Evolutionary conservation across 2,888 invertebrate species (phyloP).

Genomic region (Celastrina argiolus): DNA sequence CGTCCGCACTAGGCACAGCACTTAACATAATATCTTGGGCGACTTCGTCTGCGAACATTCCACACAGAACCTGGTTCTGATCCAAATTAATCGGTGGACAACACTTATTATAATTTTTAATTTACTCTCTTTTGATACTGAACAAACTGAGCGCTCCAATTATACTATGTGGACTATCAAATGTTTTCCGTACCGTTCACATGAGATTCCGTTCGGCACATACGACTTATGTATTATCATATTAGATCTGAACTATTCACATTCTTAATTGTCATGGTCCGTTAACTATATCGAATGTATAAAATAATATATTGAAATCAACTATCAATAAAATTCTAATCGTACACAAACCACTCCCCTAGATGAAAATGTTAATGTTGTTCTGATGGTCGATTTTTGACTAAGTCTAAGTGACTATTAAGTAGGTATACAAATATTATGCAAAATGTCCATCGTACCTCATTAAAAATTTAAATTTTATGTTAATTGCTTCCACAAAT

Average conservation of each 20-base stretch:
- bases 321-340: constrained; percentile 57
- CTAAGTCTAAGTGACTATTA: constrained; percentile 66
- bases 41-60: constrained; percentile 53
- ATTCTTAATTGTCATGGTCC: constrained; percentile 63
- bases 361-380: constrained; percentile 64
- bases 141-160: constrained; percentile 24
- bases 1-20: constrained; percentile 68
- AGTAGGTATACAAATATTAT: constrained; percentile 49
- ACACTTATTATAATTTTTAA: constrained; percentile 42
- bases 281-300: constrained; percentile 65
- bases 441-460: constrained; percentile 52
- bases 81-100: constrained; percentile 71
- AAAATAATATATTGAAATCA: constrained; percentile 61
- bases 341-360: constrained; percentile 70
- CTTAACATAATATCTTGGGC: constrained; percentile 49
- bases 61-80: constrained; percentile 65
- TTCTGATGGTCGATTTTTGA: constrained; percentile 63
- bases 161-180: constrained; percentile 22
- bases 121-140: constrained; percentile 17
- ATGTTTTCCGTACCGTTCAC: neutral
- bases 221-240: constrained; percentile 55
- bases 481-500: constrained; percentile 52
- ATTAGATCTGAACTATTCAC: constrained; percentile 58
- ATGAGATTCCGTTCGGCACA: constrained; percentile 24
- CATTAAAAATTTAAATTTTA: constrained; percentile 53